Evolutionary conservation across 2,113 vertebrate species (phyloP).

Genomic region (Piliocolobus tephrosceles): DNA sequence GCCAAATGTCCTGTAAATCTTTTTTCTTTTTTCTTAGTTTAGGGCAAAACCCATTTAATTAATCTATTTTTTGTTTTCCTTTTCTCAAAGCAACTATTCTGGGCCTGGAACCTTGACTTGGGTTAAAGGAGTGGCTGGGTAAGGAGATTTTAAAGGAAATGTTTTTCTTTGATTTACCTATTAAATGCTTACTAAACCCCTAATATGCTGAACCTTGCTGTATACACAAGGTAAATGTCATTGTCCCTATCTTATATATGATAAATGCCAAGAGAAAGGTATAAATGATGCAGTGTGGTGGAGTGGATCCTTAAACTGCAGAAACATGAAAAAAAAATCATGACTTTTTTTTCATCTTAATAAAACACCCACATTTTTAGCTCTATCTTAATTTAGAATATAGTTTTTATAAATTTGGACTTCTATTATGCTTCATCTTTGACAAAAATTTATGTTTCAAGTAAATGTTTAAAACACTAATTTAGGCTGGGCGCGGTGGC

Average conservation of each 20-base stretch:
- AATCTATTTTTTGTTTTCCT: neutral
- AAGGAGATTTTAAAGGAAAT: conserved; percentile 29
- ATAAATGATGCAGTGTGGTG: neutral
- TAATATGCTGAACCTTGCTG: neutral
- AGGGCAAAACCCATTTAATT: neutral
- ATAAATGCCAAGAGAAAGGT: neutral
- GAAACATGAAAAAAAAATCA: conserved; percentile 18
- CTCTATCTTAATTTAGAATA: neutral
- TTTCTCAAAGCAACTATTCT: neutral
- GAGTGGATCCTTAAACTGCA: neutral
- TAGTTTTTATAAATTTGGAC: conserved; percentile 27
- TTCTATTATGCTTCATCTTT: neutral
- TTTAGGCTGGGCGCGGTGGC: neutral
- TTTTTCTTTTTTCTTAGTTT: conserved; percentile 33
- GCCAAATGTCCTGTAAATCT: neutral
- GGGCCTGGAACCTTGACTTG: neutral
- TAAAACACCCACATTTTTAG: neutral
- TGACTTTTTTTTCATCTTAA: neutral
- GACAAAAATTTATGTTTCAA: conserved; percentile 4
- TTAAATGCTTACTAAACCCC: conserved; percentile 15
- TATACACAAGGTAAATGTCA: conserved; percentile 17
- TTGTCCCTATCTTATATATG: neutral
- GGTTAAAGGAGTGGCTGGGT: neutral
- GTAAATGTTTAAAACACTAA: neutral
- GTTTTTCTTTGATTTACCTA: neutral